These are phyloP conservation scores for Prionailurus viverrinus DNA, from an alignment of 2,113 vertebrate genomes.

Conservation along the genomic window DNA sequence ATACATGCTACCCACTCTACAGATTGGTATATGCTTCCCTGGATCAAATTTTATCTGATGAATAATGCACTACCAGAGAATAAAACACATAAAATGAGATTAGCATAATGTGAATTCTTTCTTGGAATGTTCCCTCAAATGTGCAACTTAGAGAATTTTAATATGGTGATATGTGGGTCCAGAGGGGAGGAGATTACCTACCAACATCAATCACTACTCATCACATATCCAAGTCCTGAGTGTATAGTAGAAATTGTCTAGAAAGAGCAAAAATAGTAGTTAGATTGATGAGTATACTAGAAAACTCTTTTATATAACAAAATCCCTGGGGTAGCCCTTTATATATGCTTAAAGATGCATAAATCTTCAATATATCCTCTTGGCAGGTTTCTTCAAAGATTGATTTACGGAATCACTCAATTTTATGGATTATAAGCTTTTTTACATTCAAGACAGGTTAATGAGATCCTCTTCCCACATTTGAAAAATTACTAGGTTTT, in stretches of 20 bases:
- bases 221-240: conserved; percentile 23
- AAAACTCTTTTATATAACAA: conserved; percentile 76
- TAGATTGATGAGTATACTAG: conserved; percentile 68
- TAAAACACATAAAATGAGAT: neutral
- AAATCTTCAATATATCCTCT: conserved; percentile 73
- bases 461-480: neutral
- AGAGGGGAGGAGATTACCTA: neutral
- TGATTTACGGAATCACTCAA: conserved; percentile 79
- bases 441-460: conserved; percentile 63
- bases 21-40: neutral
- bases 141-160: neutral
- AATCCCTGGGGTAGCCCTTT: conserved; percentile 68
- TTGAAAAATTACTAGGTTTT: conserved; percentile 48
- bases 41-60: neutral
- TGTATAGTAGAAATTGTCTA: neutral
- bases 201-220: conserved; percentile 47
- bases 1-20: neutral
- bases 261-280: conserved; percentile 54
- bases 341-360: conserved; percentile 71
- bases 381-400: conserved; percentile 70
- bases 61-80: neutral
- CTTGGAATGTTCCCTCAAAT: neutral
- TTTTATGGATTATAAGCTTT: conserved; percentile 74
- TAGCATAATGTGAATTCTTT: neutral
- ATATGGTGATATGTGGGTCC: neutral